Evolutionary conservation across 2,888 invertebrate species (phyloP).

Genomic region (Platycheirus albimanus): DNA sequence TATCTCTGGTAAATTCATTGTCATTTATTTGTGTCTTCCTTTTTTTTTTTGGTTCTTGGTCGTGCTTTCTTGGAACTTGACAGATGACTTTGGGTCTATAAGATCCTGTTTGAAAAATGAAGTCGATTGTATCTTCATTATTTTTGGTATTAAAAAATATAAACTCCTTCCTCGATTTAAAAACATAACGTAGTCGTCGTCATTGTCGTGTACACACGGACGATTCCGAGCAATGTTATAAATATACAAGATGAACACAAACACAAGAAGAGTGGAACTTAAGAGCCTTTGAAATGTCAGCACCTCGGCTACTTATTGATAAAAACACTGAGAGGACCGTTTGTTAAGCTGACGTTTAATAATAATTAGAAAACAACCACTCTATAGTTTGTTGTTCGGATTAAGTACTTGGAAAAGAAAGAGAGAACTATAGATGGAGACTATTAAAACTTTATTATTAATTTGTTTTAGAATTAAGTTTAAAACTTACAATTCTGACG

Average conservation of each 20-base stretch:
- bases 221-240: too few species aligned
- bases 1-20: conserved; percentile 39
- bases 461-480: too few species aligned
- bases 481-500: too few species aligned
- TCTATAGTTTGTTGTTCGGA: conserved; percentile 27
- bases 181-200: conserved; percentile 5
- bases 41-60: not conserved
- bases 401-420: too few species aligned
- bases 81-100: conserved; percentile 58
- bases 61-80: conserved; percentile 45
- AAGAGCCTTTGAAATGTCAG: conserved; percentile 53
- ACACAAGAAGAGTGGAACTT: conserved; percentile 9
- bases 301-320: conserved; percentile 49
- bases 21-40: conserved; percentile 48
- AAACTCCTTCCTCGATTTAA: conserved; percentile 33
- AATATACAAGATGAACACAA: conserved; percentile 7
- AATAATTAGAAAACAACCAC: not conserved
- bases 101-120: conserved; percentile 58
- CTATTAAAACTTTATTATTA: too few species aligned
- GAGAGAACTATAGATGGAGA: too few species aligned
- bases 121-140: conserved; percentile 37
- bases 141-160: not conserved
- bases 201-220: not conserved
- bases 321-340: conserved; percentile 2
- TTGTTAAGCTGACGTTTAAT: conserved; percentile 15